phyloP scores from a whole-genome alignment of 2,113 vertebrate genomes.

The Triplophysa tibetana region DNA sequence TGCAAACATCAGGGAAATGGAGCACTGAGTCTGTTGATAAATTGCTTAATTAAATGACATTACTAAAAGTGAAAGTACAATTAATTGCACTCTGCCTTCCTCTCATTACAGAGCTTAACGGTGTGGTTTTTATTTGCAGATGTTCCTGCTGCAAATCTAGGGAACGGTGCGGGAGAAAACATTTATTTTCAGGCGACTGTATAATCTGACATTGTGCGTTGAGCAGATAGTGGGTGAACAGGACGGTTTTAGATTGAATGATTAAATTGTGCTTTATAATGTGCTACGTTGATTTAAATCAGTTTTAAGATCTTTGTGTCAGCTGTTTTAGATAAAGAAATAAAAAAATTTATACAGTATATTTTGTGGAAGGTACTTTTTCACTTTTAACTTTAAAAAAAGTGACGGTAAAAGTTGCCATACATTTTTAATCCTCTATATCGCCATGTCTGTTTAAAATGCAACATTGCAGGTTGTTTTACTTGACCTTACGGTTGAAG shows the following conservation, averaged over 20 bases:
- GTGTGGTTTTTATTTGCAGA: constrained; percentile 22
- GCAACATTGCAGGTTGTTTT: no score
- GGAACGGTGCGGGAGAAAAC: neutral
- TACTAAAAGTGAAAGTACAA: constrained; percentile 39
- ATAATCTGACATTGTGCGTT: neutral
- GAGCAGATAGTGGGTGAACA: neutral
- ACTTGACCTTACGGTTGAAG: no score
- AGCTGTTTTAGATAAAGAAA: no score
- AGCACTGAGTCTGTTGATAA: constrained; percentile 41
- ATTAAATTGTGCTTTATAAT: neutral
- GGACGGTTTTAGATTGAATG: neutral
- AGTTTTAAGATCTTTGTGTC: neutral
- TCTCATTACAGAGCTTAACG: constrained; percentile 41
- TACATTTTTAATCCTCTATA: no score
- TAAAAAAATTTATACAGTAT: no score
- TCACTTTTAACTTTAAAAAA: no score
- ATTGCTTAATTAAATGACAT: constrained; percentile 51
- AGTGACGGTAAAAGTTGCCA: no score
- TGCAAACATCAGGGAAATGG: constrained; percentile 34
- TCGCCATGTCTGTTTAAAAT: no score
- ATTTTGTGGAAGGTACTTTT: no score
- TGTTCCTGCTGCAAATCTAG: neutral
- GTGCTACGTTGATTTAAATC: no score
- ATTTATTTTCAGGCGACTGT: neutral
- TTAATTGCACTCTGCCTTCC: constrained; percentile 47